Evolutionary conservation across 2,888 invertebrate species (phyloP), one percentile per base, ranked within the genome.

Genomic region (Drosophila mettleri): DNA sequence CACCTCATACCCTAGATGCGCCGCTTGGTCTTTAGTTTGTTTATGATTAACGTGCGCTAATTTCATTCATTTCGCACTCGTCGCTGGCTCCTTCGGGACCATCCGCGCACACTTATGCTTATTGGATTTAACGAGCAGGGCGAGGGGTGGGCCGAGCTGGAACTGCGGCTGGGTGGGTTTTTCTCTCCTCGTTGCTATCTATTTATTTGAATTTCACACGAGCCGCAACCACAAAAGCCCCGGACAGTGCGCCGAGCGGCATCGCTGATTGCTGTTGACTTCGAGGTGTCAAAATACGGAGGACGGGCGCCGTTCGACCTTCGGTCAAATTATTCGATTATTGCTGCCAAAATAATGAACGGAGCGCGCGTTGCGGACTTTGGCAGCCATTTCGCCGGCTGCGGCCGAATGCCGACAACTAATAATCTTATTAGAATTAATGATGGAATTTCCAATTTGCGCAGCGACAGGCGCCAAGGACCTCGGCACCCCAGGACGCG

Each of bases 361-460:
- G 27, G 27, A n/a, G 24, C 39, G n/a, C 22, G n/a, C 8, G 43
- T 24, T 1, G n/a, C 18, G 12, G 20, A n/a, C 43, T 16, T n/a
- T 9, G 27, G 43, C 48, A 9, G 68, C 55, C 69, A 69, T 66
- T 77, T 78, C 20, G 48, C 69, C 49, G 60, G 20, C 39, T 2
- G 39, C 45, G 57, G 9, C 39, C 27, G 45, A 36, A 58, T 58
- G 54, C 38, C 60, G 59, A 36, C 87, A 90, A 91, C 90, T 91
- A 90, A 90, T 90, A 91, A 90, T 90, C 91, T 89, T 81, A 90
- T 90, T 91, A 90, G 86, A 88, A 90, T 87, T 89, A 88, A 85
- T 67, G 68, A 73, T 81, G 86, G 90, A 88, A 90, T 90, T 90
- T 89, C 78, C 89, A 86, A 89, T 86, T 86, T 86, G 65, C 59